A percentile compares a stretch with the other conserved stretches of the same genome.
These are phyloP conservation scores for Stratiomys singularior DNA, from an alignment of 2,888 invertebrate species.

Conservation along the genomic window DNA sequence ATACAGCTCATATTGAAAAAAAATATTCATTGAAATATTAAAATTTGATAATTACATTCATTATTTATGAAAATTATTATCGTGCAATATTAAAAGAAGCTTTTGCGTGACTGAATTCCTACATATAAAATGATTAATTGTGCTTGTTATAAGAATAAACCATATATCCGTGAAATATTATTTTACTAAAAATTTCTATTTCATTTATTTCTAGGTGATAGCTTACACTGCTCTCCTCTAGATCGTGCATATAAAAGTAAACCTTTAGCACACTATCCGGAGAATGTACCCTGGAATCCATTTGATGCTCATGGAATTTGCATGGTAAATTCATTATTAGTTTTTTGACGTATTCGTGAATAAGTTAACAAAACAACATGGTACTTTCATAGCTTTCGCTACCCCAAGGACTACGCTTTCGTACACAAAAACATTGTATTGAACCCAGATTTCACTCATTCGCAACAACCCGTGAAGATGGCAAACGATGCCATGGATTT, in stretches of 20 bases:
- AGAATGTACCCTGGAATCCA: constrained; percentile 85
- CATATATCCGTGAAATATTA: too few relatives aligned
- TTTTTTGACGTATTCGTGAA: too few relatives aligned
- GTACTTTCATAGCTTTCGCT: constrained; percentile 85
- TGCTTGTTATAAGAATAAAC: too few relatives aligned
- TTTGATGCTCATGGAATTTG: constrained; percentile 96
- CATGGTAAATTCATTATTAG: constrained; percentile 87
- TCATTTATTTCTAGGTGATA: constrained; percentile 74
- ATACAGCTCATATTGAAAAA: too few relatives aligned
- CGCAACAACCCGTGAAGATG: constrained; percentile 97
- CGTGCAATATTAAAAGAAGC: too few relatives aligned
- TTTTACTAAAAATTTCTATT: neutral
- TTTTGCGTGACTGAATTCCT: too few relatives aligned
- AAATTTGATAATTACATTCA: too few relatives aligned
- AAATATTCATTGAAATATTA: too few relatives aligned
- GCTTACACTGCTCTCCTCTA: constrained; percentile 88
- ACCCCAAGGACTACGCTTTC: constrained; percentile 93
- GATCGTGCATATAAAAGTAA: constrained; percentile 95
- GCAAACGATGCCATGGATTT: constrained; percentile 92
- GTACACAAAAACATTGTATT: constrained; percentile 89
- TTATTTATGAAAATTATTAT: too few relatives aligned
- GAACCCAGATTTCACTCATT: constrained; percentile 95
- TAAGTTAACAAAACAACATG: too few relatives aligned
- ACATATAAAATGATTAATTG: too few relatives aligned
- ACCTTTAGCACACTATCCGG: constrained; percentile 94